phyloP scores from a whole-genome alignment of 2,888 invertebrate species.

The Plebejus melissa region DNA sequence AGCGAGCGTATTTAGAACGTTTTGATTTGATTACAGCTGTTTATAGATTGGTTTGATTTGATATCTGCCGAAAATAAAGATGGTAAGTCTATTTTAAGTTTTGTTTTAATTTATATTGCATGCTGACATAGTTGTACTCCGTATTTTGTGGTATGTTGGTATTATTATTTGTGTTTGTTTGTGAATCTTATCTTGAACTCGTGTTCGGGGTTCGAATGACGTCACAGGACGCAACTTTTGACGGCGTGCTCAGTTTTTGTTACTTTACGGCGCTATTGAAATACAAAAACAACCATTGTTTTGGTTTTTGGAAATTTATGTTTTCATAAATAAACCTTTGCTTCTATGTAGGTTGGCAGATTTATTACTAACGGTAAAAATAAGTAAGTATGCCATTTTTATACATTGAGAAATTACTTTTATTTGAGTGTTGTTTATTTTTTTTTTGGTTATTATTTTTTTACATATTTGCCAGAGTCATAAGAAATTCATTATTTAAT shows the following conservation, averaged over 20 bases:
- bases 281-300: conserved; percentile 13
- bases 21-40: conserved; percentile 62
- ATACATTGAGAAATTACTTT: background rate
- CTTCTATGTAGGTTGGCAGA: background rate
- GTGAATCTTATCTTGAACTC: conserved; percentile 23
- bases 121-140: conserved; percentile 22
- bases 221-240: conserved; percentile 39
- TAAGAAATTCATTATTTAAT: no score
- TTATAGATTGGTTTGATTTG: conserved; percentile 58
- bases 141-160: conserved; percentile 28
- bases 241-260: conserved; percentile 29
- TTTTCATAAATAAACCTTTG: conserved; percentile 26
- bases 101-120: conserved; percentile 32
- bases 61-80: conserved; percentile 48
- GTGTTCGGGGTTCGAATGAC: conserved; percentile 35
- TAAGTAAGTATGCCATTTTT: background rate
- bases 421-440: background rate
- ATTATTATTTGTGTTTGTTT: conserved; percentile 33
- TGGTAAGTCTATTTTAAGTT: conserved; percentile 49
- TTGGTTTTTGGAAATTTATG: conserved; percentile 27
- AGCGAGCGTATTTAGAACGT: conserved; percentile 60
- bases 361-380: background rate
- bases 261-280: conserved; percentile 19
- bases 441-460: background rate
- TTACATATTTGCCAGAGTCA: background rate